Percentiles rank a stretch among this genome's conserved stretches.
These are phyloP conservation scores for Catagonus wagneri DNA, from an alignment of 2,113 vertebrate genomes.

Conservation along the genomic window DNA sequence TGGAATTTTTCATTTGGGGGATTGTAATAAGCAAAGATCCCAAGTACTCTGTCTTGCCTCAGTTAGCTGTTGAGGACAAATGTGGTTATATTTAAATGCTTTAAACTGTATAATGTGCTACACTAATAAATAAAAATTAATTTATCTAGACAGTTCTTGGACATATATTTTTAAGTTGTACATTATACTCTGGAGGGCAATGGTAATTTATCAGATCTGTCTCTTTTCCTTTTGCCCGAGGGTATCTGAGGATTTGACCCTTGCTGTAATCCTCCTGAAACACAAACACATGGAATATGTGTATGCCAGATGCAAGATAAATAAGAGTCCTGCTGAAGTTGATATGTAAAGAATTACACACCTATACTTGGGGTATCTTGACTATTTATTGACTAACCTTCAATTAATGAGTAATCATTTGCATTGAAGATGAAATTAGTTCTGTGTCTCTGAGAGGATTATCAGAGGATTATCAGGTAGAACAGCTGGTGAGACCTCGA, in stretches of 20 bases:
- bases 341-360: neutral
- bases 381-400: neutral
- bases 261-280: neutral
- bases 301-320: neutral
- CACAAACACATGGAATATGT: neutral
- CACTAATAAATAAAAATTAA: neutral
- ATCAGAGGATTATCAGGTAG: neutral
- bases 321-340: neutral
- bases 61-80: neutral
- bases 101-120: neutral
- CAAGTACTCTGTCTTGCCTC: neutral
- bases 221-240: neutral
- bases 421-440: neutral
- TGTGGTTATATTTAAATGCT: neutral
- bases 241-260: neutral
- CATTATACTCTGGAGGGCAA: neutral
- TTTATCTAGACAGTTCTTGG: neutral
- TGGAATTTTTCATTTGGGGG: neutral
- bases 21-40: neutral
- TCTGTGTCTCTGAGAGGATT: neutral
- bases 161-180: slow-evolving; percentile 11
- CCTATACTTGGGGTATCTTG: neutral
- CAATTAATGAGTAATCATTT: neutral
- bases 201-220: neutral
- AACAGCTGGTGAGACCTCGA: neutral